These are phyloP conservation scores for Macrophya annulata DNA, from an alignment of 2,888 invertebrate genomes.

Conservation along the genomic window DNA sequence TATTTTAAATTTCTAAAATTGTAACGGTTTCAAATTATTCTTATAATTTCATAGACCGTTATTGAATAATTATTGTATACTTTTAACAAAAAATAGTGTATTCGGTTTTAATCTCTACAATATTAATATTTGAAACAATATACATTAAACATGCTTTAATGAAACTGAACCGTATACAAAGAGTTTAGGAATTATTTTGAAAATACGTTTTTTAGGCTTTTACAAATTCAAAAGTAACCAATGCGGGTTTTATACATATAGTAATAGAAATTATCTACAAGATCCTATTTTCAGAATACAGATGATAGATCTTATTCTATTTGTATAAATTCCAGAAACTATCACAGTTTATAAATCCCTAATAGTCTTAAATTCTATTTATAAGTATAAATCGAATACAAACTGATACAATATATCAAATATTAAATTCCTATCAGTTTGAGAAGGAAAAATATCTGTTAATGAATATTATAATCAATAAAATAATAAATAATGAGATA, in stretches of 20 bases:
- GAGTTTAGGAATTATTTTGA: too few species aligned
- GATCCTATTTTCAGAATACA: neutral
- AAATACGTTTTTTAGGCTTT: too few species aligned
- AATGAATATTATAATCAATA: neutral
- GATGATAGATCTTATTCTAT: neutral
- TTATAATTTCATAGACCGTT: neutral
- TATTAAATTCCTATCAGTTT: neutral
- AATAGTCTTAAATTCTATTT: neutral
- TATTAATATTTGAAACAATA: neutral
- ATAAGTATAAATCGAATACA: neutral
- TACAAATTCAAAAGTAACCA: too few species aligned
- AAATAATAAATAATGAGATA: neutral
- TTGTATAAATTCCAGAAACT: neutral
- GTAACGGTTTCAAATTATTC: too few species aligned
- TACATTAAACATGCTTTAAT: neutral
- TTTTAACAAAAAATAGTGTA: neutral
- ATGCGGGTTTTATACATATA: too few species aligned
- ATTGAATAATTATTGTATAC: neutral
- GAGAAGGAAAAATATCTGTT: neutral
- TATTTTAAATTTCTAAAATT: too few species aligned
- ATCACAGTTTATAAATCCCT: neutral
- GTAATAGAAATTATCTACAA: too few species aligned
- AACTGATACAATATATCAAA: neutral
- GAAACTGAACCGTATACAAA: too few species aligned
- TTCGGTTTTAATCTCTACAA: neutral